phyloP scores from a whole-genome alignment of 2,113 vertebrate species.

The Urocitellus parryii region DNA sequence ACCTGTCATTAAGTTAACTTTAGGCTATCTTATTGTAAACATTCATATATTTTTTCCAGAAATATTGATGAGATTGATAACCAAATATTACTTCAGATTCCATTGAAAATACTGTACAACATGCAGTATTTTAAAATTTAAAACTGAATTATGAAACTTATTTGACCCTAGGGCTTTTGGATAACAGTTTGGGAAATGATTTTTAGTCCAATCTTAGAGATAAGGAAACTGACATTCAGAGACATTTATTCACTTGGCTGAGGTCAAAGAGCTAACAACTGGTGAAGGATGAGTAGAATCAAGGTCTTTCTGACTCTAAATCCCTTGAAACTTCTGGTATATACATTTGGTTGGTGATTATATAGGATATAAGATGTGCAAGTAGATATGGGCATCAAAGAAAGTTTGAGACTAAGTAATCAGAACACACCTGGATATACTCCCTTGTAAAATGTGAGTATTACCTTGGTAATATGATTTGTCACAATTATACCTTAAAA shows the following conservation, averaged over 20 bases:
- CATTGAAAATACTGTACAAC: background rate
- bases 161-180: background rate
- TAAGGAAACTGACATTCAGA: constrained; percentile 45
- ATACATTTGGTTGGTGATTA: constrained; percentile 14
- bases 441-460: background rate
- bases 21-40: background rate
- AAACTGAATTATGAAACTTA: constrained; percentile 44
- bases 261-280: constrained; percentile 28
- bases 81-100: background rate
- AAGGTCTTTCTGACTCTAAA: constrained; percentile 17
- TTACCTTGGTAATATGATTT: constrained; percentile 18
- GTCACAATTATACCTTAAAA: constrained; percentile 38
- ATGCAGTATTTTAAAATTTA: background rate
- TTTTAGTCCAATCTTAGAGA: constrained; percentile 22
- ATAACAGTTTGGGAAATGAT: background rate
- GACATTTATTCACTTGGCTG: background rate
- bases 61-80: constrained; percentile 48
- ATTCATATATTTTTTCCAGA: background rate
- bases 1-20: background rate
- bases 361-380: background rate
- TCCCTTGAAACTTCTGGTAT: background rate
- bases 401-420: constrained; percentile 23
- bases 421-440: constrained; percentile 28
- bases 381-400: constrained; percentile 1
- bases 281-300: background rate